phyloP scores from a whole-genome alignment of 35 echinoderm and acorn worm species.

The Chiridota heheva region DNA sequence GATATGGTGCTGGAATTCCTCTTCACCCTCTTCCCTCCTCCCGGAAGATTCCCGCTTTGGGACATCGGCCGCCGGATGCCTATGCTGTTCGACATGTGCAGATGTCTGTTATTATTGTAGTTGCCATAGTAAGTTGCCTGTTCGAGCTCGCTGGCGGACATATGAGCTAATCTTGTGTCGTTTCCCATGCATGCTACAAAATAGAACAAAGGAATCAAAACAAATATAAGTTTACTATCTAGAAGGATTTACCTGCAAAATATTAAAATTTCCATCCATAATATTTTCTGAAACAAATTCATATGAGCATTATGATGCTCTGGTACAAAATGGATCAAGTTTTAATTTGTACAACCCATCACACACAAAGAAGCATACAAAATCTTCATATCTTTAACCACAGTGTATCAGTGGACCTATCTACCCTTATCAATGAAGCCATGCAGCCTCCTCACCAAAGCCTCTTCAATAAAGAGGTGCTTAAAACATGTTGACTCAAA shows the following conservation, averaged over 20 bases:
- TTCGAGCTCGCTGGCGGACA: slow-evolving; percentile 36
- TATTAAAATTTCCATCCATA: no score
- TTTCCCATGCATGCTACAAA: slow-evolving; percentile 48
- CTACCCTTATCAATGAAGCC: no score
- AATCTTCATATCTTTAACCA: no score
- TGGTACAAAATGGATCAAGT: no score
- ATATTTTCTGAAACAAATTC: no score
- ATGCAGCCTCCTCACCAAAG: no score
- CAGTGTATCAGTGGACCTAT: no score
- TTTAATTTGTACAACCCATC: no score
- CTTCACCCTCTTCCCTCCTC: slow-evolving; percentile 80
- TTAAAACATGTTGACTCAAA: no score
- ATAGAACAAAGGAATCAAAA: background rate
- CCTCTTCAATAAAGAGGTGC: no score
- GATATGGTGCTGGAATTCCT: slow-evolving; percentile 96
- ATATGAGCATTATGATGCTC: no score
- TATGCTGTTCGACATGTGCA: slow-evolving; percentile 11
- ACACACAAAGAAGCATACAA: no score
- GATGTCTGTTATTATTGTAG: slow-evolving; percentile 61
- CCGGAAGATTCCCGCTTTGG: background rate
- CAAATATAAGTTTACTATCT: background rate
- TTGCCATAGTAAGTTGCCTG: slow-evolving; percentile 62
- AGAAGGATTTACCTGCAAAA: background rate
- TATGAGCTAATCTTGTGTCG: background rate
- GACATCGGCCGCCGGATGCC: slow-evolving; percentile 58